Evolutionary conservation across 2,888 invertebrate genomes (phyloP).

Genomic region (Lypha dubia): DNA sequence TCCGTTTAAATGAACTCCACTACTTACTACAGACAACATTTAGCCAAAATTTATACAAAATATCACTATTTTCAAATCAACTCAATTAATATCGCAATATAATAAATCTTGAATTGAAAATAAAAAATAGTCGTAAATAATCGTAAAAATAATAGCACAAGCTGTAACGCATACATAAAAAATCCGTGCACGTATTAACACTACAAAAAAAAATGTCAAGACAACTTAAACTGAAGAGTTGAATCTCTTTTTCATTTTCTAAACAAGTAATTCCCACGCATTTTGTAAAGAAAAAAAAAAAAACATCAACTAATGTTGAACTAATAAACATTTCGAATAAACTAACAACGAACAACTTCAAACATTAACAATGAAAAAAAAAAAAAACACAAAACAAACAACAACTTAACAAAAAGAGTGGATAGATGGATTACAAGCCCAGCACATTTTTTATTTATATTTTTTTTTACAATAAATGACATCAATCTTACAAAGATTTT

Average conservation of each 20-base stretch:
- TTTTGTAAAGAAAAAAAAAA: slow-evolving; percentile 31
- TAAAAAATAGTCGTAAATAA: slow-evolving; percentile 15
- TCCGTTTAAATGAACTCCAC: too few relatives aligned
- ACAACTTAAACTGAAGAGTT: slow-evolving; percentile 47
- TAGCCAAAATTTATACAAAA: too few relatives aligned
- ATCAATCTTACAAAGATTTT: slow-evolving; percentile 31
- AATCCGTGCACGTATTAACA: slow-evolving; percentile 58
- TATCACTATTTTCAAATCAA: not conserved
- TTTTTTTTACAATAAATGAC: slow-evolving; percentile 23
- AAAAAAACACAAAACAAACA: not conserved
- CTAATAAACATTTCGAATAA: slow-evolving; percentile 44
- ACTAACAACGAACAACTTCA: slow-evolving; percentile 37
- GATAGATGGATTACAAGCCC: slow-evolving; percentile 35
- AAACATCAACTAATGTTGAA: slow-evolving; percentile 24
- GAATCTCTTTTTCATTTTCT: slow-evolving; percentile 40
- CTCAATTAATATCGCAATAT: slow-evolving; percentile 13
- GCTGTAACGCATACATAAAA: slow-evolving; percentile 39
- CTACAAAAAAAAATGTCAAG: slow-evolving; percentile 57
- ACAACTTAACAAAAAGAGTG: slow-evolving; percentile 17
- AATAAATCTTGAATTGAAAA: slow-evolving; percentile 20
- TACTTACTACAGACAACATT: too few relatives aligned
- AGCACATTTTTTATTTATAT: not conserved
- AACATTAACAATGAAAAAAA: slow-evolving; percentile 34
- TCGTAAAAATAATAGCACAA: slow-evolving; percentile 29
- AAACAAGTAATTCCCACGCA: slow-evolving; percentile 69